Base-by-base conservation (phyloP, 1,140 invertebrate genomes). In the Homarus americanus region DNA sequence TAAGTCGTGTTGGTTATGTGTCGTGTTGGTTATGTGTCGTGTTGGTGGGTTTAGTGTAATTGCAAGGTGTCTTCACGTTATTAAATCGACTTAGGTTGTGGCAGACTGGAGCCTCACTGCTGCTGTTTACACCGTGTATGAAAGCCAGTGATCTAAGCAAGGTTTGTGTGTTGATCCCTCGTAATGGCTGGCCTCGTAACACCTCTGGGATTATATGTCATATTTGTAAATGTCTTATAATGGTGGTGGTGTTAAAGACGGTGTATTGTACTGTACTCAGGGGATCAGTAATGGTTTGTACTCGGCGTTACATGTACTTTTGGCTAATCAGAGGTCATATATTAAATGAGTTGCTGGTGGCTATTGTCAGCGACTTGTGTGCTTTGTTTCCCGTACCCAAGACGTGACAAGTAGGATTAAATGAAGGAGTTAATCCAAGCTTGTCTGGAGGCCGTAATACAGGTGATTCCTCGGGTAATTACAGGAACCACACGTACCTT, bases 381-480 rank as follows among this genome's bases (percentile, higher is more conserved):
- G 5, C 7, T 28, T 69, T 69, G 24, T 69, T 32, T 32, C 63
- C n/a, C 28, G n/a, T 69, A 69, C 28, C n/a, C 5, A 2, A 69
- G 63, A 69, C 63, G 63, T 69, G 63, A 69, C 63, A 12, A 10
- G 63, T 9, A 5, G 28, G 63, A 69, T 69, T 69, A 69, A 69
- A 69, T 69, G 28, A 32, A 1, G 63, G 12, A 69, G 28, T 69
- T 69, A 69, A 69, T 69, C 63, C 28, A 32, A 28, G n/a, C n/a
- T 69, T 69, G 63, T 24, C 63, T 34, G 63, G n/a, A 69, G 28
- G 63, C n/a, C 63, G 63, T 69, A 69, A 69, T 69, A 69, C 63
- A 32, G 63, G 63, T 7, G 28, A 69, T 69, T 32, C 28, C 5
- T 69, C 5, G 7, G 5, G 63, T 69, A 69, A 69, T 69, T 32